These are phyloP conservation scores for Gobionotothen gibberifrons DNA, from an alignment of 2,797 vertebrate genomes.

Conservation along the genomic window DNA sequence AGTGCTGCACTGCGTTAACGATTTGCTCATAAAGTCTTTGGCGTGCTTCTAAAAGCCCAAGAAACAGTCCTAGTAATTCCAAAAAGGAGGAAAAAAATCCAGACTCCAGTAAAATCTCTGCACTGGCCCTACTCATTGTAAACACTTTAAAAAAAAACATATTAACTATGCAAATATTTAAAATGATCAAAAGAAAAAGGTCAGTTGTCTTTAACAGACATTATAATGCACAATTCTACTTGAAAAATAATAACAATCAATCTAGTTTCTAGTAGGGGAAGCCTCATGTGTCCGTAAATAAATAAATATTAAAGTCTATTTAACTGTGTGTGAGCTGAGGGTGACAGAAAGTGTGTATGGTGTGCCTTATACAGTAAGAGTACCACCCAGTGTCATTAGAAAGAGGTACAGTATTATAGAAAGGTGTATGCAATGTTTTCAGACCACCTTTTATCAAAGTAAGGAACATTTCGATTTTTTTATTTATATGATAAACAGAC, in stretches of 20 bases:
- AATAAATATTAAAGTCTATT: constrained; percentile 14
- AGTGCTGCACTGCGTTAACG: constrained; percentile 76
- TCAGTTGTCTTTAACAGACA: constrained; percentile 22
- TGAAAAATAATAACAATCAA: constrained; percentile 36
- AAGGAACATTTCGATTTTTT: constrained; percentile 6
- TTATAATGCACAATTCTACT: constrained; percentile 41
- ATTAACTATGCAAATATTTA: constrained; percentile 78
- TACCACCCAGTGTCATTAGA: constrained; percentile 41
- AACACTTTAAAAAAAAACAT: constrained; percentile 50
- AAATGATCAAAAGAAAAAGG: constrained; percentile 31
- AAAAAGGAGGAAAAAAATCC: constrained; percentile 24
- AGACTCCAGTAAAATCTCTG: constrained; percentile 45
- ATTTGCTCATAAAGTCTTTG: constrained; percentile 75
- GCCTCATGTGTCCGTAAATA: constrained; percentile 25
- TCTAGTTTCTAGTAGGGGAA: constrained; percentile 20
- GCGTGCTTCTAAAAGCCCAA: constrained; percentile 63
- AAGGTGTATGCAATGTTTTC: constrained; percentile 35
- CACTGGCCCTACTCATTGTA: constrained; percentile 51
- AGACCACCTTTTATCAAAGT: constrained; percentile 24
- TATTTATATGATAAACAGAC: constrained; percentile 26
- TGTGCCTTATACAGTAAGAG: constrained; percentile 72
- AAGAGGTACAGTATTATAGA: constrained; percentile 53
- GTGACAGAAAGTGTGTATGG: constrained; percentile 29
- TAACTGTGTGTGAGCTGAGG: constrained; percentile 38
- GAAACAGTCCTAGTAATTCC: constrained; percentile 55